Base-by-base conservation (phyloP, 1,140 invertebrate genomes). In the Alviniconcha marisindica region DNA sequence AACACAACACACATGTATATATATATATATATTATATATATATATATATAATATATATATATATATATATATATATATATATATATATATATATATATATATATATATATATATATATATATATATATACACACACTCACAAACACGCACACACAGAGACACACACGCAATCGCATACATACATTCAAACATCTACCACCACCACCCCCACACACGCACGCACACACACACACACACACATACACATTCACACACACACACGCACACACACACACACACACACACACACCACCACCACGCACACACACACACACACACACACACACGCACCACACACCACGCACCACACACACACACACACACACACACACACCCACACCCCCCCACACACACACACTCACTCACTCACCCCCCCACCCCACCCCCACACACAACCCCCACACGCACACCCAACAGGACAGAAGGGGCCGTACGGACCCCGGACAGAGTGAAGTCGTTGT, bases 401-500 rank as follows among this genome's bases (percentile, higher is more conserved):
- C 31, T 69, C 28, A 24, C 56, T 60, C 56, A 15, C 7, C 24
- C 56, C 10, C 7, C 28, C 21, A 4, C 21, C 24, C 56, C 28
- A 15, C 28, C 56, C 28, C 56, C n/a, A n/a, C n/a, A n/a, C n/a
- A n/a, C n/a, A n/a, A n/a, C n/a, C n/a, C n/a, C n/a, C 60, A 66
- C 60, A 66, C 60, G n/a, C 60, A 12, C 12, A 66, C 60, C 10
- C 60, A 66, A 21, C 18, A 21, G n/a, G 10, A 66, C 66, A 71
- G 7, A 31, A 76, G 0, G 51, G 54, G 40, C n/a, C n/a, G n/a
- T n/a, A 87, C 88, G 86, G 88, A 89, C 93, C 93, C 94, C 90
- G 82, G 93, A 91, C 87, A 92, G 85, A 54, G 93, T 94, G 71
- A 95, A 94, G 87, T 96, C 95, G 90, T 95, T 95, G 60, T 95